Evolutionary conservation across 2,888 invertebrate genomes (phyloP).

Genomic region (Sipunculus nudus): DNA sequence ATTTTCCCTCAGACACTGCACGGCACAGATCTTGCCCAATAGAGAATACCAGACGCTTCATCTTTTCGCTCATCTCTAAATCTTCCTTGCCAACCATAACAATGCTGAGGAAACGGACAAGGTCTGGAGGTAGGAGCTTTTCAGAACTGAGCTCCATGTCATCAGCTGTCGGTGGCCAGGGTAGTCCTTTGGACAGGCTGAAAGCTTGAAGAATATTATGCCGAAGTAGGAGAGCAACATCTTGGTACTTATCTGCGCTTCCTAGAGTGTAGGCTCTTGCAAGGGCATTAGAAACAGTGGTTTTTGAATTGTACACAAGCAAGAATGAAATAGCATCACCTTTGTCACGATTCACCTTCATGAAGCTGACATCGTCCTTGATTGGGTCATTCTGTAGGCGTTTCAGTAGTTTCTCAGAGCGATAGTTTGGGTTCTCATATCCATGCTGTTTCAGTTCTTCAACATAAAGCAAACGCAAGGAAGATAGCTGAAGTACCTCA

Average conservation of each 20-base stretch:
- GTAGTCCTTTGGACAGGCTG: no score
- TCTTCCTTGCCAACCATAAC: conserved; percentile 1
- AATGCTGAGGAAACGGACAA: not conserved
- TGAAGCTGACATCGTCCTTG: conserved; percentile 1
- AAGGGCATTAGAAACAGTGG: no score
- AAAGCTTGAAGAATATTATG: no score
- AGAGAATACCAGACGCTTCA: conserved; percentile 2
- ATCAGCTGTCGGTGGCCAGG: no score
- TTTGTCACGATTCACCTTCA: not conserved
- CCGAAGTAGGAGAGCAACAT: no score
- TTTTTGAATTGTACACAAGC: no score
- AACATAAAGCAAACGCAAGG: not conserved
- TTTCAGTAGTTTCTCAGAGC: conserved; percentile 4
- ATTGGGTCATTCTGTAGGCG: not conserved
- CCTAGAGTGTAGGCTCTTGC: no score
- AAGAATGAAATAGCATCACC: not conserved
- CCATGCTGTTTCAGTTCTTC: not conserved
- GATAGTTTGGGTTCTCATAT: not conserved
- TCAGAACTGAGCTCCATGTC: no score
- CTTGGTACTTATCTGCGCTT: no score
- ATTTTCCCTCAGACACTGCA: conserved; percentile 2
- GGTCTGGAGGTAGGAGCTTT: not conserved
- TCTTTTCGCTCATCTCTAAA: not conserved
- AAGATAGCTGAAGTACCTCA: not conserved
- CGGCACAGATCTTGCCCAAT: not conserved